phyloP scores from a whole-genome alignment of 2,113 vertebrate genomes.

The Hoplias malabaricus region DNA sequence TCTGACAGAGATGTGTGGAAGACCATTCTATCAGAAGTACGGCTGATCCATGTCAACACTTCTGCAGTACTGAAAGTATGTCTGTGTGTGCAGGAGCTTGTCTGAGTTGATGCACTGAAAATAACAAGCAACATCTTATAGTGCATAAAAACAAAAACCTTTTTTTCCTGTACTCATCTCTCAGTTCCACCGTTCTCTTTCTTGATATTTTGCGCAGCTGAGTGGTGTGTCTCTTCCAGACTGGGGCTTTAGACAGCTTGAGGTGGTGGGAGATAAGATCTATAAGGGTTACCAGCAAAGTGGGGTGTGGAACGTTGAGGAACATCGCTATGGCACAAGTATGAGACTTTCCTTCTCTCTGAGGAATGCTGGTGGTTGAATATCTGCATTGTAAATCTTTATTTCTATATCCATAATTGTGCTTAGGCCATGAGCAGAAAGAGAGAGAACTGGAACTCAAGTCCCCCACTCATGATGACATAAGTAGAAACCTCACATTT shows the following conservation, averaged over 20 bases:
- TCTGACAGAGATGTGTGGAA: constrained; percentile 88
- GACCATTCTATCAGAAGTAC: constrained; percentile 90
- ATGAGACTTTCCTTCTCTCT: constrained; percentile 41
- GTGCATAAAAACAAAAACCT: not conserved
- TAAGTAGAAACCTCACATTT: constrained; percentile 90
- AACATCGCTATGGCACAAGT: constrained; percentile 93
- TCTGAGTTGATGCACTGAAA: not conserved
- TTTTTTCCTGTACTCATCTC: not conserved
- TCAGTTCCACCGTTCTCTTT: not conserved
- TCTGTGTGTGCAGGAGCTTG: constrained; percentile 77
- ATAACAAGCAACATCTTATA: constrained; percentile 45
- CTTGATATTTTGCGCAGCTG: constrained; percentile 70
- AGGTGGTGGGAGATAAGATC: constrained; percentile 89
- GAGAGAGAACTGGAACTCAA: constrained; percentile 91
- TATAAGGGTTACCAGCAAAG: constrained; percentile 80
- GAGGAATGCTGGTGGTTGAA: constrained; percentile 29
- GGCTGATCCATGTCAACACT: constrained; percentile 90
- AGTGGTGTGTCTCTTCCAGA: constrained; percentile 87
- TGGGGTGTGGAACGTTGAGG: constrained; percentile 89
- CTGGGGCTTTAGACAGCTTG: constrained; percentile 92
- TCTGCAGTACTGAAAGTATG: constrained; percentile 88
- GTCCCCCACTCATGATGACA: constrained; percentile 79
- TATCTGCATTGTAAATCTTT: not conserved
- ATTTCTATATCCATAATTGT: not conserved
- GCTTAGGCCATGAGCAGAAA: constrained; percentile 87